Evolutionary conservation across 1,140 invertebrate genomes (phyloP).

Genomic region (Drosophila ficusphila): DNA sequence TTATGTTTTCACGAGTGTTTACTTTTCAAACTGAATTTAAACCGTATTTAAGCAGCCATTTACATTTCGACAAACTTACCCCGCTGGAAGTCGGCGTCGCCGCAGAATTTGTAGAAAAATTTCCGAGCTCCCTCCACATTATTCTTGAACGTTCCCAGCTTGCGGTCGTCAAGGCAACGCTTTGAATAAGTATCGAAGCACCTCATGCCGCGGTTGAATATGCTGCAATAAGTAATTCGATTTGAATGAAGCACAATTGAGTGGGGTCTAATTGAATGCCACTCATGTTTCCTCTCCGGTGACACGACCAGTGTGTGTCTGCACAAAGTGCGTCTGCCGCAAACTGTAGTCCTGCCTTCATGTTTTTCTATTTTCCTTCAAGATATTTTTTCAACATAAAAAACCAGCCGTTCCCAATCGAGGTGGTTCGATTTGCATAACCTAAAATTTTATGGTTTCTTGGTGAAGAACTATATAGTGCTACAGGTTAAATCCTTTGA

Average conservation of each 20-base stretch:
- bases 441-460: no score
- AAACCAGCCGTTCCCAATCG: no score
- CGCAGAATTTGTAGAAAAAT: slow-evolving; percentile 78
- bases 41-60: not conserved
- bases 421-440: no score
- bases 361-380: not conserved
- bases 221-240: slow-evolving; percentile 59
- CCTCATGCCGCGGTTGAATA: slow-evolving; percentile 78
- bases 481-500: no score
- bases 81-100: slow-evolving; percentile 69
- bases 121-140: slow-evolving; percentile 74
- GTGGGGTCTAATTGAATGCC: slow-evolving; percentile 21
- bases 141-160: slow-evolving; percentile 62
- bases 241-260: slow-evolving; percentile 20
- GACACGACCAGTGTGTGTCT: not conserved
- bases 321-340: slow-evolving; percentile 3
- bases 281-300: slow-evolving; percentile 5
- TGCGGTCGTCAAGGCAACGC: slow-evolving; percentile 68
- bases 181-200: slow-evolving; percentile 77
- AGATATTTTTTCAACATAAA: no score
- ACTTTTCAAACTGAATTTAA: slow-evolving; percentile 9
- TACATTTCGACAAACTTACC: slow-evolving; percentile 44
- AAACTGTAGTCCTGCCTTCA: not conserved
- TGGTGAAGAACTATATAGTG: no score
- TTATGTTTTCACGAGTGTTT: slow-evolving; percentile 6